phyloP scores from a whole-genome alignment of 2,797 vertebrate genomes.

The Fistularia tabacaria region DNA sequence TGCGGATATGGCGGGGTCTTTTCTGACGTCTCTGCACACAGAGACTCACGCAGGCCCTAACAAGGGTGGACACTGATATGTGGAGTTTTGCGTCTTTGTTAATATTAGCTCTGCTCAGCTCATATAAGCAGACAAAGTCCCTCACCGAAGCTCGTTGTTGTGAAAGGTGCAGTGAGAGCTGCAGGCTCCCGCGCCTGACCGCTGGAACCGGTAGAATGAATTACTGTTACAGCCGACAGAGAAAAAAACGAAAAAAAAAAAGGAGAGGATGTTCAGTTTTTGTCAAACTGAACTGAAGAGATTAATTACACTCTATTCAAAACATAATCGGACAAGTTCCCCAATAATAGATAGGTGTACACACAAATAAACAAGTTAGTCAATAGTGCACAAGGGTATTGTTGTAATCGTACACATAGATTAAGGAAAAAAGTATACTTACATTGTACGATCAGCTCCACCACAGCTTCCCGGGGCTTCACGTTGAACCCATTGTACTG shows the following conservation, averaged over 20 bases:
- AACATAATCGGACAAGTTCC: slow-evolving; percentile 26
- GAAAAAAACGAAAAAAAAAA: slow-evolving; percentile 13
- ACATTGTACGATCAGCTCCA: slow-evolving; percentile 97
- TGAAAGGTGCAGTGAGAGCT: too few relatives aligned
- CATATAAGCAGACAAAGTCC: slow-evolving; percentile 36
- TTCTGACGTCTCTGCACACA: slow-evolving; percentile 13
- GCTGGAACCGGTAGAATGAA: slow-evolving; percentile 19
- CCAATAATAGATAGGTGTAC: too few relatives aligned
- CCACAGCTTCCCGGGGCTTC: slow-evolving; percentile 89
- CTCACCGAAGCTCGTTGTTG: slow-evolving; percentile 21
- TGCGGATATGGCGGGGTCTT: slow-evolving; percentile 16
- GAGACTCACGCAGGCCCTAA: slow-evolving; percentile 20
- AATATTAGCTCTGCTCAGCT: slow-evolving; percentile 41
- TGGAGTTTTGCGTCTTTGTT: slow-evolving; percentile 36
- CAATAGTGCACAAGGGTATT: too few relatives aligned
- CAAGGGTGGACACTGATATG: slow-evolving; percentile 23
- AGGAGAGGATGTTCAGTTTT: slow-evolving; percentile 27
- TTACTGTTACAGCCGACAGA: slow-evolving; percentile 35
- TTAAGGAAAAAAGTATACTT: slow-evolving; percentile 70
- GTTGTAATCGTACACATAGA: neutral
- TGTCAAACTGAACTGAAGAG: slow-evolving; percentile 30
- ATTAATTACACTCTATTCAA: slow-evolving; percentile 41
- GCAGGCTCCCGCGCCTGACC: too few relatives aligned
- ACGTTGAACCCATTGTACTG: slow-evolving; percentile 98
- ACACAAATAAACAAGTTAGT: too few relatives aligned